Conservation (phyloP, 2,797 vertebrate species). For the Silurus lanzhouensis region DNA sequence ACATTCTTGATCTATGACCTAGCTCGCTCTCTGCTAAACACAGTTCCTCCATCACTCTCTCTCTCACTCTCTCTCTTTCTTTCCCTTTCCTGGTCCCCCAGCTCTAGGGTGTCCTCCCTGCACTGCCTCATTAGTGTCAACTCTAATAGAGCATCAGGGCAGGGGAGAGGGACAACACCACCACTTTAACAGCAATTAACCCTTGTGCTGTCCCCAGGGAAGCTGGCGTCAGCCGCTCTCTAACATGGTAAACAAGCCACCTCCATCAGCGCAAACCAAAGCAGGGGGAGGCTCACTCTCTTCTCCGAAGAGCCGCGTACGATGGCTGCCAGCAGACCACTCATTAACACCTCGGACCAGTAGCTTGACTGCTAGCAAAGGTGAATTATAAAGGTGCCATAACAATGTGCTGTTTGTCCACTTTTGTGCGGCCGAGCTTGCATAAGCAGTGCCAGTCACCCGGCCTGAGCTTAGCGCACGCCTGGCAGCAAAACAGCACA, state of each 20-base stretch:
- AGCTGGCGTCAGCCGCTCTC: slow-evolving; percentile 82
- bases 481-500: slow-evolving; percentile 42
- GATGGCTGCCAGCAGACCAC: slow-evolving; percentile 37
- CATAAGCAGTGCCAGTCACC: slow-evolving; percentile 38
- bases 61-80: slow-evolving; percentile 24
- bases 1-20: slow-evolving; percentile 61
- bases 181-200: slow-evolving; percentile 91
- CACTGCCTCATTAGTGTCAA: slow-evolving; percentile 87
- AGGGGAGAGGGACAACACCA: slow-evolving; percentile 82
- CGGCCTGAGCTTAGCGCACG: not conserved
- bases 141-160: slow-evolving; percentile 83
- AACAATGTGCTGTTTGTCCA: slow-evolving; percentile 41
- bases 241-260: slow-evolving; percentile 88
- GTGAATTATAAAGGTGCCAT: slow-evolving; percentile 36
- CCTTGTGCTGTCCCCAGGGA: slow-evolving; percentile 81
- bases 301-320: slow-evolving; percentile 30
- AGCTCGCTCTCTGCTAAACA: slow-evolving; percentile 32
- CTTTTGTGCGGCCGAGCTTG: slow-evolving; percentile 34
- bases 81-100: slow-evolving; percentile 40
- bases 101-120: slow-evolving; percentile 72
- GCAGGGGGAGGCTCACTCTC: slow-evolving; percentile 56
- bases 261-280: slow-evolving; percentile 78
- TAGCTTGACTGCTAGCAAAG: slow-evolving; percentile 38
- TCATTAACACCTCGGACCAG: slow-evolving; percentile 31
- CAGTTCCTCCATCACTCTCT: slow-evolving; percentile 29